Percentiles rank a stretch among this genome's conserved stretches.
Evolutionary conservation across 2,888 invertebrate genomes (phyloP).

Genomic region (Xestia xanthographa): DNA sequence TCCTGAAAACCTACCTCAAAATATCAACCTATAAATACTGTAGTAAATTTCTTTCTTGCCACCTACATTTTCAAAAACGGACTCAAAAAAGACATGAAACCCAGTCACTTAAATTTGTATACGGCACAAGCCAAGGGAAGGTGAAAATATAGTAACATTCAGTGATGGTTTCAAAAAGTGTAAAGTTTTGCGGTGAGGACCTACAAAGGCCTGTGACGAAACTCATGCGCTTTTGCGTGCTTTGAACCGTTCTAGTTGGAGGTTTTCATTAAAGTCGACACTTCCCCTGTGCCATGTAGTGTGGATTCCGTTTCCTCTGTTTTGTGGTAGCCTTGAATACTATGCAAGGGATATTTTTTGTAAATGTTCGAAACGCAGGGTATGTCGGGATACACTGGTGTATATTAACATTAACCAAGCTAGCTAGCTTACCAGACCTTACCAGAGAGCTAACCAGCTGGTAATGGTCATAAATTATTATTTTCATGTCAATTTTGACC

Average conservation of each 20-base stretch:
- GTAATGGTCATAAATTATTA: background rate
- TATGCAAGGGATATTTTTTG: background rate
- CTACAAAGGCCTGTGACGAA: conserved; percentile 20
- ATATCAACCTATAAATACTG: background rate
- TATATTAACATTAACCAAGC: background rate
- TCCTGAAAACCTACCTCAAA: background rate
- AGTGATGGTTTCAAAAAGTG: conserved; percentile 25
- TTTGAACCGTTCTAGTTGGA: conserved; percentile 21
- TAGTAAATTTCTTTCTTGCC: too few species aligned
- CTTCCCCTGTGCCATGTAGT: background rate
- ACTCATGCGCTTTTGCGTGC: conserved; percentile 32
- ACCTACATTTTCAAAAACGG: background rate
- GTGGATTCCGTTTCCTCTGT: conserved; percentile 6
- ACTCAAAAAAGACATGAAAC: background rate
- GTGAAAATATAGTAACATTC: conserved; percentile 14
- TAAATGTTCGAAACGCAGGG: background rate
- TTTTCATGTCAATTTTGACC: background rate
- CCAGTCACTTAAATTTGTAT: background rate
- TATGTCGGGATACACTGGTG: background rate
- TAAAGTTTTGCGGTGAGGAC: conserved; percentile 31
- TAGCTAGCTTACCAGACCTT: too few species aligned
- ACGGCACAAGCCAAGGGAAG: background rate
- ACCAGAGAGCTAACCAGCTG: too few species aligned
- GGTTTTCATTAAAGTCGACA: conserved; percentile 35
- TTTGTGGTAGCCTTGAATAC: background rate